Evolutionary conservation across 2,888 invertebrate species (phyloP).

Genomic region (Criorhina ranunculi): DNA sequence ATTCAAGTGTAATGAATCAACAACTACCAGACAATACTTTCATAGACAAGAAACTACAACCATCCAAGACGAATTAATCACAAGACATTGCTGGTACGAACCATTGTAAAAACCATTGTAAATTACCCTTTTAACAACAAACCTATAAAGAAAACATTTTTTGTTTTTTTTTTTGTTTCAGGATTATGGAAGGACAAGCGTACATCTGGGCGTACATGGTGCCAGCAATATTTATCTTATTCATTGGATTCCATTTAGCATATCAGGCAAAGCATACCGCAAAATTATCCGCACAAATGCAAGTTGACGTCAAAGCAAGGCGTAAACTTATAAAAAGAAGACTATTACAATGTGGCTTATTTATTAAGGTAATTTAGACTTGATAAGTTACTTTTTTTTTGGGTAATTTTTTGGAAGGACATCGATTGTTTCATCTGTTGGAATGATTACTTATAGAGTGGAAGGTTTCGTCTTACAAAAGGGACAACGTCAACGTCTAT

Average conservation of each 20-base stretch:
- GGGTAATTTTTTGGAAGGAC: no score
- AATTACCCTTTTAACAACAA: not conserved
- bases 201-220: constrained; percentile 81
- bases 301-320: constrained; percentile 86
- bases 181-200: constrained; percentile 79
- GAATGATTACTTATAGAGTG: no score
- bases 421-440: no score
- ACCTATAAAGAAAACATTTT: not conserved
- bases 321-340: constrained; percentile 87
- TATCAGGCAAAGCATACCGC: constrained; percentile 86
- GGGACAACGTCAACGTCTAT: no score
- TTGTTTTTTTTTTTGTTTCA: constrained; percentile 27
- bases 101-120: not conserved
- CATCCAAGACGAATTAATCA: constrained; percentile 76
- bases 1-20: constrained; percentile 85
- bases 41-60: constrained; percentile 69
- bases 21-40: constrained; percentile 64
- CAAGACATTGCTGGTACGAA: constrained; percentile 78
- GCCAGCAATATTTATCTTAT: constrained; percentile 85
- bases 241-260: constrained; percentile 84
- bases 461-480: no score
- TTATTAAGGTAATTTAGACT: constrained; percentile 84
- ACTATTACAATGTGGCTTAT: constrained; percentile 86
- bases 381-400: not conserved
- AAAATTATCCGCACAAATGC: constrained; percentile 87